Base-by-base conservation (phyloP, 2,797 vertebrate species). In the Esox lucius region DNA sequence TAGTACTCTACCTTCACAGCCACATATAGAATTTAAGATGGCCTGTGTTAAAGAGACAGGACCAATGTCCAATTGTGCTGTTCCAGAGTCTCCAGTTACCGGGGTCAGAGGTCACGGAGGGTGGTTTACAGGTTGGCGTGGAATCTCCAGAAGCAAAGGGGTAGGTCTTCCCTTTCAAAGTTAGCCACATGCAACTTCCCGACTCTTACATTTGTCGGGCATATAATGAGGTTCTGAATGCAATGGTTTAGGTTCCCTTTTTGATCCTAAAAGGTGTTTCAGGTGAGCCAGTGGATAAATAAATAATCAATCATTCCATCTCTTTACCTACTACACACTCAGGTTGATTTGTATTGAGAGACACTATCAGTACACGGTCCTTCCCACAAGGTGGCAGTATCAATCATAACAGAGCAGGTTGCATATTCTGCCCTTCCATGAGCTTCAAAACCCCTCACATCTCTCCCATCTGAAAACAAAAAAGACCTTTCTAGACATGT, bases 381-480 rank as follows among this genome's bases (percentile, higher is more conserved):
- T 33, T 2, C 51, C 86, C 91, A 91, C 87, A 78, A 81, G 89
- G 35, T 77, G 85, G 87, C n/a, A 33, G 28, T 67, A 71, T 78
- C 68, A 71, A 73, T 68, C 73, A 42, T 68, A 53, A 61, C 13
- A 17, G 49, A 71, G 46, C 59, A 17, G 5, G 24, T 67, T 56
- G 9, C 22, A 22, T 61, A 61, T 24, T 24, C 56, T 61, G 3
- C 11, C 9, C 42, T 3, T 13, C 67, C 53, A 53, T 6, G 19
- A 65, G 28, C 26, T 46, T 53, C 39, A 42, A 46, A 26, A 33
- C 33, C 62, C 51, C 39, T 51, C 51, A 48, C 62, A 31, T 65
- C 62, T 65, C 26, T 65, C 28, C 6, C 11, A 46, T 24, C 66
- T 68, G 67, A 68, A 39, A 5, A 39, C 66, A 39, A 61, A 53